These are phyloP conservation scores for Macrotis lagotis DNA, from an alignment of 2,113 vertebrate genomes.

Conservation along the genomic window DNA sequence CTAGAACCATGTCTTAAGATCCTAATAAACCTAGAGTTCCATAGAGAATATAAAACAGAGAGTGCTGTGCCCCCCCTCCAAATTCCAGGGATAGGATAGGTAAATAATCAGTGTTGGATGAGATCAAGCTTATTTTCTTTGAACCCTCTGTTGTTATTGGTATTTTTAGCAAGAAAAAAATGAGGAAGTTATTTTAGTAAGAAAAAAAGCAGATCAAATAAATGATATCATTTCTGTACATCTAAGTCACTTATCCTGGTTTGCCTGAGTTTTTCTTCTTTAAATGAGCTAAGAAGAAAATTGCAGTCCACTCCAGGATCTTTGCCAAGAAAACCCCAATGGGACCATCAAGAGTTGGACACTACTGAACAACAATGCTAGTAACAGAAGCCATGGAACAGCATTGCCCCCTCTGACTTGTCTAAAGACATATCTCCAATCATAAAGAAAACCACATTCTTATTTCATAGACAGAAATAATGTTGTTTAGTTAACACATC, in stretches of 20 bases:
- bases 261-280: too few species aligned
- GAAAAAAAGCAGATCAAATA: not conserved
- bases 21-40: not conserved
- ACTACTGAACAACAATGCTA: not conserved
- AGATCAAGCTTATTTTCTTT: not conserved
- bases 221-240: too few species aligned
- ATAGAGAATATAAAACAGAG: not conserved
- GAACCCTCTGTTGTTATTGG: not conserved
- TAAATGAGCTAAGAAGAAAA: not conserved
- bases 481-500: not conserved
- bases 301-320: not conserved
- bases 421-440: not conserved
- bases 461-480: conserved; percentile 42
- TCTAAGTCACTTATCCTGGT: too few species aligned
- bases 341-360: not conserved
- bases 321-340: not conserved
- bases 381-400: not conserved
- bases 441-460: conserved; percentile 16
- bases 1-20: not conserved
- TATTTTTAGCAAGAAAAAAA: not conserved
- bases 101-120: not conserved
- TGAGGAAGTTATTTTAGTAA: too few species aligned
- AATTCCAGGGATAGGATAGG: not conserved
- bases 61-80: too few species aligned
- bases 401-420: not conserved